Conservation (phyloP, 2,888 invertebrate species). For the Acanthosepion pharaonis region DNA sequence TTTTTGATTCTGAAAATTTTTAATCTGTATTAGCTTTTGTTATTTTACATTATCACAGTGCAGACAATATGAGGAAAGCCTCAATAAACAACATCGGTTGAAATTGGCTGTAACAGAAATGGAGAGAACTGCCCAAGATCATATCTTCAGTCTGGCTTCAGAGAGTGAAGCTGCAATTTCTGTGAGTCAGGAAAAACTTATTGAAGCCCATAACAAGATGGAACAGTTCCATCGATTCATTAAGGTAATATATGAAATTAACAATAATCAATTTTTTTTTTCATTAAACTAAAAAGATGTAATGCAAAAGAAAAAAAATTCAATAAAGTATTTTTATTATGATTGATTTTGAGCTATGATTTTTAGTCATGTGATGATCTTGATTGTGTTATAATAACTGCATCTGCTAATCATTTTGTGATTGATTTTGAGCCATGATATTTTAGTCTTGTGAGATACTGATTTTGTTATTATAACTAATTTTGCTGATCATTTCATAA, state of each 20-base stretch:
- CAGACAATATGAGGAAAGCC: constrained; percentile 63
- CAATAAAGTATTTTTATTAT: no score
- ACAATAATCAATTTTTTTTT: no score
- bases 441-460: no score
- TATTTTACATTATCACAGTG: constrained; percentile 55
- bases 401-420: no score
- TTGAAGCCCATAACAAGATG: constrained; percentile 60
- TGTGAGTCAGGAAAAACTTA: constrained; percentile 67
- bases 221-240: constrained; percentile 69
- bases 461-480: not conserved
- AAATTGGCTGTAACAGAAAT: constrained; percentile 65
- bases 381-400: no score
- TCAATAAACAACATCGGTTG: constrained; percentile 60
- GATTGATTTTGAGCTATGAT: no score
- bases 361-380: no score
- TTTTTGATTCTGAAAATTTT: not conserved
- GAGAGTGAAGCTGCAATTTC: constrained; percentile 73
- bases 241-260: constrained; percentile 58
- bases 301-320: no score
- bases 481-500: constrained; percentile 34
- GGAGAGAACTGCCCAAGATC: constrained; percentile 70
- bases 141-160: constrained; percentile 68
- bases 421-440: no score
- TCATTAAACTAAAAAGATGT: no score
- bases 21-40: not conserved